Evolutionary conservation across 1,140 invertebrate species (phyloP).

Genomic region (Heterodera schachtii): DNA sequence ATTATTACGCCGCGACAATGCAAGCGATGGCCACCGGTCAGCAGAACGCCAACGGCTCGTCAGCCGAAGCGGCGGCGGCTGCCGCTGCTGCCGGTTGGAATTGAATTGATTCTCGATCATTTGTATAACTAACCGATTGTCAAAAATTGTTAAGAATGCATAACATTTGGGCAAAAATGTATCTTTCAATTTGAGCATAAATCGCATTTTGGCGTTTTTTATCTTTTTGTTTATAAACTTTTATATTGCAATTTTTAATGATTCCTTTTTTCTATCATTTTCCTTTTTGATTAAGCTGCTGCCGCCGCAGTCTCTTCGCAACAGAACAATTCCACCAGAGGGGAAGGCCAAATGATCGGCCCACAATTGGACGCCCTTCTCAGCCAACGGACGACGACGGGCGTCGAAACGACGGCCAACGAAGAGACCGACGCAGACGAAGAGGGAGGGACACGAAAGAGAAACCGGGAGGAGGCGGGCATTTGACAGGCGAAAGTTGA

Average conservation of each 20-base stretch:
- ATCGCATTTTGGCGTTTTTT: neutral
- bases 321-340: neutral
- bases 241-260: too few relatives aligned
- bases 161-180: neutral
- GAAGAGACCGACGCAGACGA: neutral
- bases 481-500: too few relatives aligned
- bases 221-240: neutral
- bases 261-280: neutral
- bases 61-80: neutral
- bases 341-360: slow-evolving; percentile 10
- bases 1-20: neutral
- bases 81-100: neutral
- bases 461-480: slow-evolving; percentile 26
- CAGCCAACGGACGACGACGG: neutral
- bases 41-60: slow-evolving; percentile 19
- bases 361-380: slow-evolving; percentile 22
- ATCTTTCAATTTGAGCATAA: neutral
- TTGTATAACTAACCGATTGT: slow-evolving; percentile 10
- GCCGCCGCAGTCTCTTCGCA: neutral
- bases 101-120: slow-evolving; percentile 16
- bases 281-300: neutral
- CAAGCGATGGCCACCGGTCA: slow-evolving; percentile 4
- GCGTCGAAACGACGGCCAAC: neutral
- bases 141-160: neutral
- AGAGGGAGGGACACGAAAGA: neutral